Base-by-base conservation (phyloP, 1,140 invertebrate genomes). In the Elysia chlorotica region DNA sequence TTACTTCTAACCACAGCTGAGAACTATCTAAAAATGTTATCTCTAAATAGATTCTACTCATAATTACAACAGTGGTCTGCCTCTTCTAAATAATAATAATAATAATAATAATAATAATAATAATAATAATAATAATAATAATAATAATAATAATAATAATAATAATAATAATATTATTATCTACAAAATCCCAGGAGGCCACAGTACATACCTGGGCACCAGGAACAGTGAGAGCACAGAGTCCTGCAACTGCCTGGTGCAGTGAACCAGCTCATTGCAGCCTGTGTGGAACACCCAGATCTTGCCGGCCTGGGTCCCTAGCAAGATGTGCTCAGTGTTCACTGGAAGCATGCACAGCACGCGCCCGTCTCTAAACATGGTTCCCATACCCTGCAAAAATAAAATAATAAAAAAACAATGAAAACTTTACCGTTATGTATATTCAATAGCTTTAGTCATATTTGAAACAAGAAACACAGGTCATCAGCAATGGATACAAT, bases 241-340 rank as follows among this genome's bases (percentile, higher is more conserved):
- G 76, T 82, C 81, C 19, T 75, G 65, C 14, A 82, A 72, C n/a
- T 75, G 62, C 21, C 41, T 69, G 23, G 79, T 76, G 31, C 74
- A 77, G 56, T 80, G 78, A 10, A 62, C 53, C 23, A 74, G 69
- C 54, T 80, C 73, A 31, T 62, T 62, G 37, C 35, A 53, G 0
- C 48, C 30, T 0, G 82, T 76, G 65, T 79, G 77, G 54, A 82
- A 83, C 3, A 83, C 73, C 76, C 78, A 81, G 53, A 83, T 79
- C 35, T 73, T 74, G 19, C 77, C 80, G 25, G 76, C 71, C 66
- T 82, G 81, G 35, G 78, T 80, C 14, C 82, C 82, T 1, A 83
- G 75, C 36, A 83, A 65, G 37, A 83, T 66, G 36, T 71, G 71
- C 0, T 78, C 74, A 10, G 63, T 30, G 10, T 63, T 76, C 25